A percentile compares a stretch with the other conserved stretches of the same genome.
phyloP scores from a whole-genome alignment of 2,113 vertebrate genomes.

The Chamaea fasciata region DNA sequence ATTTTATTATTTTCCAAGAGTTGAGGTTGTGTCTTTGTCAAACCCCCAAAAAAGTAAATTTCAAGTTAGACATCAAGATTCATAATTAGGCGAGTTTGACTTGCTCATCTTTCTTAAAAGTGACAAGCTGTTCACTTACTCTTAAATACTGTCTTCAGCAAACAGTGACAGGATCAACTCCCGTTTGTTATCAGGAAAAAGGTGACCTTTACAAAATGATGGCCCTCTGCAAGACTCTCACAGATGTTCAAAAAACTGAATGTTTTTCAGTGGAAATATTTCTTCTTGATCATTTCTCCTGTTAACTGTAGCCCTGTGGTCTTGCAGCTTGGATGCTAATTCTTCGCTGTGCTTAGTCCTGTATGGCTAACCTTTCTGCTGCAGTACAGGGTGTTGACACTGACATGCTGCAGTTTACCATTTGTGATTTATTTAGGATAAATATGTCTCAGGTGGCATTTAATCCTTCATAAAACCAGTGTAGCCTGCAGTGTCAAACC shows the following conservation, averaged over 20 bases:
- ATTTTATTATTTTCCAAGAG: not conserved
- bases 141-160: constrained; percentile 62
- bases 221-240: constrained; percentile 70
- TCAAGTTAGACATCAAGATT: constrained; percentile 46
- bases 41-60: constrained; percentile 41
- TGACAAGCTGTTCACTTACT: constrained; percentile 57
- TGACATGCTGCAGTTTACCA: constrained; percentile 77
- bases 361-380: constrained; percentile 75
- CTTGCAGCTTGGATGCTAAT: constrained; percentile 70
- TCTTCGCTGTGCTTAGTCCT: constrained; percentile 59
- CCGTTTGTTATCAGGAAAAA: constrained; percentile 68
- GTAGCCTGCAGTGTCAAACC: constrained; percentile 80
- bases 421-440: constrained; percentile 80
- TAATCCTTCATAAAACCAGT: constrained; percentile 81
- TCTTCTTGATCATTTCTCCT: constrained; percentile 67
- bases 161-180: constrained; percentile 73
- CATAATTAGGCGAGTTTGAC: constrained; percentile 67
- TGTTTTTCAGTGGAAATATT: constrained; percentile 68
- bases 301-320: constrained; percentile 47
- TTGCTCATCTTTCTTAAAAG: constrained; percentile 66
- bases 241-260: constrained; percentile 57
- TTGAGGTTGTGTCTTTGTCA: constrained; percentile 25
- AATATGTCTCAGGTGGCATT: constrained; percentile 82
- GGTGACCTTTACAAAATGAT: constrained; percentile 79
- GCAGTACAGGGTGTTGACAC: constrained; percentile 73